Evolutionary conservation across 1,140 invertebrate species (phyloP).

Genomic region (Pectinophora gossypiella): DNA sequence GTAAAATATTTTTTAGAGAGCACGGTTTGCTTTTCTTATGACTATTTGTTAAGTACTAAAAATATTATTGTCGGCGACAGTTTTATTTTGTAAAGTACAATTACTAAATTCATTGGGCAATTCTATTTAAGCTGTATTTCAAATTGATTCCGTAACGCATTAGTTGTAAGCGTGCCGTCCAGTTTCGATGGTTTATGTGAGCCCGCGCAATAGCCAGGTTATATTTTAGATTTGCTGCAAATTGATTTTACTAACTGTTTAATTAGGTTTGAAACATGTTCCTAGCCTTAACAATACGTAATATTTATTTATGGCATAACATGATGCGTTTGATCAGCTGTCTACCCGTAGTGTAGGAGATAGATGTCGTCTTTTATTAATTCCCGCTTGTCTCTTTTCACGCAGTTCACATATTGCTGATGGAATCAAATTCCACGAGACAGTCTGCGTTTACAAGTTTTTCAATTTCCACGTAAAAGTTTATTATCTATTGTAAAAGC

Average conservation of each 20-base stretch:
- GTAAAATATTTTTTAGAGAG: conserved; percentile 67
- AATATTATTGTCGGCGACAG: conserved; percentile 15
- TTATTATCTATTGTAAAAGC: not conserved
- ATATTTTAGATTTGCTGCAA: not conserved
- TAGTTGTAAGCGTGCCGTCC: conserved; percentile 23
- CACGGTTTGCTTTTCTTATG: conserved; percentile 71
- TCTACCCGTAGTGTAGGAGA: conserved; percentile 15
- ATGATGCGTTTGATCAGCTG: not conserved
- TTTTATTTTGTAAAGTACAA: conserved; percentile 18
- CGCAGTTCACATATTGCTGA: not conserved
- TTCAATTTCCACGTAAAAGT: not conserved
- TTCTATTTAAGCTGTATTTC: not conserved
- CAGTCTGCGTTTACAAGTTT: not conserved
- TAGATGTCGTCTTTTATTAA: conserved; percentile 10
- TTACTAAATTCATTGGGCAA: not conserved
- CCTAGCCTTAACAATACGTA: conserved; percentile 48
- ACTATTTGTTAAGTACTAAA: conserved; percentile 55
- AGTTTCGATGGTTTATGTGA: not conserved
- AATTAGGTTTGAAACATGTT: conserved; percentile 50
- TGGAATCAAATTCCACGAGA: conserved; percentile 43
- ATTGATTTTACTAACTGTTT: conserved; percentile 32
- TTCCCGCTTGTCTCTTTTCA: not conserved
- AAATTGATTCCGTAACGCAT: not conserved
- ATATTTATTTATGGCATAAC: conserved; percentile 35
- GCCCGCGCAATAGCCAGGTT: not conserved